Evolutionary conservation across 2,797 vertebrate genomes (phyloP).

Genomic region (Thripadectes ignobilis): DNA sequence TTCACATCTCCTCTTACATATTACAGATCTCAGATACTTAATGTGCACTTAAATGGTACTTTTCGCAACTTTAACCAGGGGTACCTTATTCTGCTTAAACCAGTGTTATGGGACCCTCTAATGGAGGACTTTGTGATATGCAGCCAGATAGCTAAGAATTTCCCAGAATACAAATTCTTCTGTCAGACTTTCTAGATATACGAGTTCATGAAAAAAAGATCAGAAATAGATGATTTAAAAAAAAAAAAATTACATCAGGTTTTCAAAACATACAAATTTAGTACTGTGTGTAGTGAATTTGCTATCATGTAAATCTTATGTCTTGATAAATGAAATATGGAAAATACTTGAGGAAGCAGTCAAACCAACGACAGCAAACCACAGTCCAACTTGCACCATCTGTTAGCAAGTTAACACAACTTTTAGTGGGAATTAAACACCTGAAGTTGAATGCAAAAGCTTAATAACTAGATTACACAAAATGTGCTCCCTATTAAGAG

Average conservation of each 20-base stretch:
- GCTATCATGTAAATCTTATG: neutral
- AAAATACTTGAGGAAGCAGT: neutral
- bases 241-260: neutral
- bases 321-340: neutral
- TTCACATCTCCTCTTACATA: neutral
- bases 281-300: neutral
- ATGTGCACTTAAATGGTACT: neutral
- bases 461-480: neutral
- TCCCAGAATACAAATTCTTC: neutral
- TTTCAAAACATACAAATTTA: neutral
- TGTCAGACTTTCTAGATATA: neutral
- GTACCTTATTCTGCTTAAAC: neutral
- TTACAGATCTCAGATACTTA: neutral
- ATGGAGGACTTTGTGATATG: neutral
- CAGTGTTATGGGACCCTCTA: conserved; percentile 9
- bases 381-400: neutral
- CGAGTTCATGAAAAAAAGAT: neutral
- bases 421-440: neutral
- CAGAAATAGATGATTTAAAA: neutral
- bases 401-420: neutral
- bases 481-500: neutral
- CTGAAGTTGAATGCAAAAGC: neutral
- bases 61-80: neutral
- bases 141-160: neutral
- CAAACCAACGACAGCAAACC: neutral